Evolutionary conservation across 2,113 vertebrate species (phyloP).

Genomic region (Rhea pennata): DNA sequence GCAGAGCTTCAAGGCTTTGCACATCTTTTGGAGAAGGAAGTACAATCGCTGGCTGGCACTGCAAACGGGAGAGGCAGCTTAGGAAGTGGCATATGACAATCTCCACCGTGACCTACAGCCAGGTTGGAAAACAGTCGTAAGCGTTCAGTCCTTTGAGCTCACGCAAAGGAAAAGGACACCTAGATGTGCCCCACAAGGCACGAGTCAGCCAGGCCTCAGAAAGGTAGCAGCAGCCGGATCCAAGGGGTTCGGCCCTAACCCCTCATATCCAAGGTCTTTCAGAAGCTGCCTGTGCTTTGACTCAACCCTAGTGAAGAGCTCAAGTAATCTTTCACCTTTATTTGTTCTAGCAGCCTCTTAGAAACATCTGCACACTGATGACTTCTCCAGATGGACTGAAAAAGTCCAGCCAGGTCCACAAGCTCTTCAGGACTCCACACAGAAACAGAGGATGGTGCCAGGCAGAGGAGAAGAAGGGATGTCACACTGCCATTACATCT

Average conservation of each 20-base stretch:
- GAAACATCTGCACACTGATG: constrained; percentile 38
- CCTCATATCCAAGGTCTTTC: not conserved
- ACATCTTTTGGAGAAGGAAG: not conserved
- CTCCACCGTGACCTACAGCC: not conserved
- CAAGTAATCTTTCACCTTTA: not conserved
- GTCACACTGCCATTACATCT: accelerated
- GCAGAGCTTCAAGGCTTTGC: not conserved
- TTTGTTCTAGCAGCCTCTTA: not conserved
- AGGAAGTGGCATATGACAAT: not conserved
- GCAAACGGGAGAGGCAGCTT: accelerated
- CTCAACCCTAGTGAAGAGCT: not conserved
- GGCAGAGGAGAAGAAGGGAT: not conserved
- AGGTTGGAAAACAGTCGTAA: not conserved
- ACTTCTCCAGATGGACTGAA: constrained; percentile 24
- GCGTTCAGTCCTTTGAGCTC: accelerated
- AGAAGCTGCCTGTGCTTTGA: constrained; percentile 12
- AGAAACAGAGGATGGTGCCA: not conserved
- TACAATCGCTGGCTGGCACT: not conserved
- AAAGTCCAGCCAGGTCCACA: not conserved
- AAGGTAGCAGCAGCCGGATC: not conserved
- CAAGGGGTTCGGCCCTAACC: not conserved
- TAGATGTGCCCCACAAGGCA: accelerated
- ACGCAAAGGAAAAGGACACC: not conserved
- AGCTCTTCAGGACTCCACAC: not conserved
- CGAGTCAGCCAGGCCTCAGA: not conserved